Conservation (phyloP, 2,888 invertebrate genomes). For the Scaptomyza caliginosa region DNA sequence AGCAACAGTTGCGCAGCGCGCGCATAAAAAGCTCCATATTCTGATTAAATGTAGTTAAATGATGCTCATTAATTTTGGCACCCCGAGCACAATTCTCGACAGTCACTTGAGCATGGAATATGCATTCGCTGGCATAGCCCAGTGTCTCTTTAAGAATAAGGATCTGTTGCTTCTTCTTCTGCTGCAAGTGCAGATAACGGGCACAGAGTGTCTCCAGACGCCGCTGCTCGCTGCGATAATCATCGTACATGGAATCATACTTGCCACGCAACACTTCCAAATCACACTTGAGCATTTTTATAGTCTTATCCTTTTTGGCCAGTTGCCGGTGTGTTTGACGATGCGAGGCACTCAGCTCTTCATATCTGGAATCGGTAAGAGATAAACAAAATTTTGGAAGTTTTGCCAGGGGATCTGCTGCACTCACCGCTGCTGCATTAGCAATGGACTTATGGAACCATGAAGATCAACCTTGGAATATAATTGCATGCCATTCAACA, state of each 20-base stretch:
- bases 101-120: conserved; percentile 61
- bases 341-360: conserved; percentile 76
- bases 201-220: conserved; percentile 70
- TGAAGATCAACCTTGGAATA: conserved; percentile 37
- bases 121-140: conserved; percentile 72
- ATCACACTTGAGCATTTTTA: conserved; percentile 67
- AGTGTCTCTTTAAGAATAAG: conserved; percentile 67
- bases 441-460: conserved; percentile 77
- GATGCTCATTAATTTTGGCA: conserved; percentile 12
- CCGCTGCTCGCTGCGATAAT: conserved; percentile 69
- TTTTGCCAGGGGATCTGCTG: neutral
- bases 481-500: conserved; percentile 28
- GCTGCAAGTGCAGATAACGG: conserved; percentile 72
- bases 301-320: conserved; percentile 73
- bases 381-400: no score
- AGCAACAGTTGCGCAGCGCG: conserved; percentile 59
- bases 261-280: conserved; percentile 72
- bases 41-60: conserved; percentile 56
- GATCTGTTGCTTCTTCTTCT: conserved; percentile 78
- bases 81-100: conserved; percentile 42
- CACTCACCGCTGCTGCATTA: conserved; percentile 80
- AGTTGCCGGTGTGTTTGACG: conserved; percentile 76
- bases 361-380: conserved; percentile 58
- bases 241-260: conserved; percentile 71
- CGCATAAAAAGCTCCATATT: conserved; percentile 72